phyloP scores from a whole-genome alignment of 2,888 invertebrate species.

The Zonitis immaculata region DNA sequence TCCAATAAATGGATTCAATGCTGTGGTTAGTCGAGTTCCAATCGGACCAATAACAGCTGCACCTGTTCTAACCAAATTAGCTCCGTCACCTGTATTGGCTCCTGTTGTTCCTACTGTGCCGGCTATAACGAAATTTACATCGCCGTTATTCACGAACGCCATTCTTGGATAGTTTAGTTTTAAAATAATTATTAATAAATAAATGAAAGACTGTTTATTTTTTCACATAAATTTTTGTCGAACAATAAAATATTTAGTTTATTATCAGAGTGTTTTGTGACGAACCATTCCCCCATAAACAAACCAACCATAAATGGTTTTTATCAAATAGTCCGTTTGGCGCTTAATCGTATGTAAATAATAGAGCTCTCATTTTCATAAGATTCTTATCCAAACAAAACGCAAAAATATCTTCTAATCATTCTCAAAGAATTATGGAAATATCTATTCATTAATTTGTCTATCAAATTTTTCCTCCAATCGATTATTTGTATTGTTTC shows the following conservation, averaged over 20 bases:
- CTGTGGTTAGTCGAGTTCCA: conserved; percentile 53
- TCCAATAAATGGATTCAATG: conserved; percentile 51
- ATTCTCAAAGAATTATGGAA: too few relatives aligned
- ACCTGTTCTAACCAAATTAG: conserved; percentile 18
- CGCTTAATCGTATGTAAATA: not conserved
- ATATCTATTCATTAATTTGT: too few relatives aligned
- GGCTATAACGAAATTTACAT: conserved; percentile 24
- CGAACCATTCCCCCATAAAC: too few relatives aligned
- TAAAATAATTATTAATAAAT: not conserved
- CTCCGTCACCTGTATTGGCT: conserved; percentile 21
- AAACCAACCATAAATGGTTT: not conserved
- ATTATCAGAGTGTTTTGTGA: not conserved
- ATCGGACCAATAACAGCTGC: conserved; percentile 42
- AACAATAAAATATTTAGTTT: too few relatives aligned
- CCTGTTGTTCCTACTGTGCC: conserved; percentile 19
- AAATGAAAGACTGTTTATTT: not conserved
- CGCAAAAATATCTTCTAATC: too few relatives aligned
- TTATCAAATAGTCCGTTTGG: not conserved
- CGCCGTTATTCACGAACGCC: conserved; percentile 14
- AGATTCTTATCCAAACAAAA: too few relatives aligned
- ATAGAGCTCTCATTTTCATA: not conserved
- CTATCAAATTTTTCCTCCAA: too few relatives aligned
- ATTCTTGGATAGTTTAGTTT: not conserved
- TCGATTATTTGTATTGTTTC: too few relatives aligned
- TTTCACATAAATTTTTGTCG: too few relatives aligned